Evolutionary conservation across 2,888 invertebrate genomes (phyloP).

Genomic region (Eledona agricola): DNA sequence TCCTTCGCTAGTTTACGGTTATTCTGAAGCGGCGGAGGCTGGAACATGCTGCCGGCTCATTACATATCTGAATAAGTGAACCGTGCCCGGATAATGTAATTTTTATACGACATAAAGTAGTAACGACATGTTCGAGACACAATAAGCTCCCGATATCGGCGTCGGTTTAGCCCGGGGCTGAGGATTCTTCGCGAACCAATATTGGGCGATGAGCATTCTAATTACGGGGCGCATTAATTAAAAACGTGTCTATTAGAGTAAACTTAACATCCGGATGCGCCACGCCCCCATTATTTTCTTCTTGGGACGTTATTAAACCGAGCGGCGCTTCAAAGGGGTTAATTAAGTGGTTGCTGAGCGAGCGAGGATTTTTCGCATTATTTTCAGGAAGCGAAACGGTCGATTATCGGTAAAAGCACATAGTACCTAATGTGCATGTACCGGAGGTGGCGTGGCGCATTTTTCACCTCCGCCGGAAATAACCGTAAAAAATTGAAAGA

Average conservation of each 20-base stretch:
- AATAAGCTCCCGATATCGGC: constrained; percentile 44
- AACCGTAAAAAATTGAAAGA: constrained; percentile 50
- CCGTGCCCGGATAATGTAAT: constrained; percentile 56
- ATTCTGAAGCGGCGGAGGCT: constrained; percentile 44
- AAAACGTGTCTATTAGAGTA: constrained; percentile 45
- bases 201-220: constrained; percentile 33
- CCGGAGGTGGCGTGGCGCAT: too few relatives aligned
- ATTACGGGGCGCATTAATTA: constrained; percentile 44
- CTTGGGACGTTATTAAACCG: constrained; percentile 21
- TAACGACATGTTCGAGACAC: constrained; percentile 55
- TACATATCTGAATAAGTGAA: constrained; percentile 58
- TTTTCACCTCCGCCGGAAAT: too few relatives aligned
- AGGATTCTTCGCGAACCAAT: constrained; percentile 20
- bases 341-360: constrained; percentile 9
- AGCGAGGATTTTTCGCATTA: constrained; percentile 11
- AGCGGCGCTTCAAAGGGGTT: constrained; percentile 17
- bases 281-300: constrained; percentile 24
- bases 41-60: constrained; percentile 57
- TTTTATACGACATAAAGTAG: constrained; percentile 59
- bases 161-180: constrained; percentile 4
- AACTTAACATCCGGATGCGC: constrained; percentile 39
- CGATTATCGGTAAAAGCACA: too few relatives aligned
- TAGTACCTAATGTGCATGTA: too few relatives aligned
- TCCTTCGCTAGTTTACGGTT: constrained; percentile 50
- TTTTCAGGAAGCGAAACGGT: too few relatives aligned